Evolutionary conservation across 2,888 invertebrate genomes (phyloP).

Genomic region (Eudasyphora cyanicolor): DNA sequence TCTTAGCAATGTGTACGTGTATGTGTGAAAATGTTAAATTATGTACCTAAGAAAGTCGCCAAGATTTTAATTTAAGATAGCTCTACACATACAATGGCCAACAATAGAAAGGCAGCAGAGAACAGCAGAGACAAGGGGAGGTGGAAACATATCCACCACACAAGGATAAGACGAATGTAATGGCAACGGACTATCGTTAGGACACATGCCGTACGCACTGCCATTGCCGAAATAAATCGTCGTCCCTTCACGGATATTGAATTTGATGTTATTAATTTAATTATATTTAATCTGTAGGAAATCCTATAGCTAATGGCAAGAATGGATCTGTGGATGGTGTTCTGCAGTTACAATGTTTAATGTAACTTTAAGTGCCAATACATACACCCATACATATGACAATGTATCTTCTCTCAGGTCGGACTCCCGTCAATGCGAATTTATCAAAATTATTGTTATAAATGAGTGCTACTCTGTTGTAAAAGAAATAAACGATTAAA

Average conservation of each 20-base stretch:
- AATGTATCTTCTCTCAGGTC: no score
- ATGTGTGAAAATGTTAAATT: slow-evolving; percentile 36
- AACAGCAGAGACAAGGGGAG: slow-evolving; percentile 18
- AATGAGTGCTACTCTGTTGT: no score
- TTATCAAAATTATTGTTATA: no score
- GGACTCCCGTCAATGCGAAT: no score
- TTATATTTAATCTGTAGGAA: background rate
- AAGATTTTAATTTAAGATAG: slow-evolving; percentile 69
- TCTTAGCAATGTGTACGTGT: background rate
- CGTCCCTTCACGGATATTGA: background rate
- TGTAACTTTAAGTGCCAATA: no score
- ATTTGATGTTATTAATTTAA: background rate
- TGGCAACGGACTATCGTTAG: slow-evolving; percentile 37
- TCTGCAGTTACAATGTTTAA: no score
- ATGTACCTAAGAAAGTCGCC: slow-evolving; percentile 60
- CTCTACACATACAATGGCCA: slow-evolving; percentile 52
- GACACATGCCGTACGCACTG: slow-evolving; percentile 12
- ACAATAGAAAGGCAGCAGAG: slow-evolving; percentile 30
- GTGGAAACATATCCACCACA: slow-evolving; percentile 22
- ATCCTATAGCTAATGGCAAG: no score
- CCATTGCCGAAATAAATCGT: background rate
- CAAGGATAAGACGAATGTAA: slow-evolving; percentile 32
- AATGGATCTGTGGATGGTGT: no score
- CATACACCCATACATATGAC: no score
- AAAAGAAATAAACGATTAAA: no score